Conservation (phyloP, 2,113 vertebrate genomes). For the Chaenocephalus aceratus region DNA sequence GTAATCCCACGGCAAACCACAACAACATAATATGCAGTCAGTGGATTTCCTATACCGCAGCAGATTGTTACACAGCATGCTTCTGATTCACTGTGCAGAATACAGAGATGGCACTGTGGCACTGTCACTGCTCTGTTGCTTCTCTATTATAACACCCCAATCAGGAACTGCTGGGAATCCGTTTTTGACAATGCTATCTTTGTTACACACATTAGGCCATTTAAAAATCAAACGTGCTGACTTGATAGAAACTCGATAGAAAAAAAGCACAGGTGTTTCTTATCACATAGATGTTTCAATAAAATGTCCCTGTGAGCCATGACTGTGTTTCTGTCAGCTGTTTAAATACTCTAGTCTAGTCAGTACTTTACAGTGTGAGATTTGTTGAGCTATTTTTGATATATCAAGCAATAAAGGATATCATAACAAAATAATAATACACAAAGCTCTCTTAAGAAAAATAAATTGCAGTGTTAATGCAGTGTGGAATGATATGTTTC, state of each 20-base stretch:
- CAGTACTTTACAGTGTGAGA: background rate
- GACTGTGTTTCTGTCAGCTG: background rate
- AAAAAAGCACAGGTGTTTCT: slow-evolving; percentile 12
- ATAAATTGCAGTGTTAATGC: background rate
- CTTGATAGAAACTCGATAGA: background rate
- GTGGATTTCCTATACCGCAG: slow-evolving; percentile 18
- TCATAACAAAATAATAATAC: background rate
- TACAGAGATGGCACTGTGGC: slow-evolving; percentile 11
- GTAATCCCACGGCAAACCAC: slow-evolving; percentile 23
- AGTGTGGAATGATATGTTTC: slow-evolving; percentile 4
- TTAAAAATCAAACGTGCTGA: background rate
- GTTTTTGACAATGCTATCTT: slow-evolving; percentile 12
- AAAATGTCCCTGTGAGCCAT: background rate
- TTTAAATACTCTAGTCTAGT: background rate
- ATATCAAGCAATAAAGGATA: background rate
- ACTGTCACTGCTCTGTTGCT: slow-evolving; percentile 7
- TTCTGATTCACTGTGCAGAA: slow-evolving; percentile 26
- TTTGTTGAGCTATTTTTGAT: background rate
- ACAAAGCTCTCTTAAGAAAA: background rate
- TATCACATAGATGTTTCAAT: background rate
- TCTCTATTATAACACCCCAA: slow-evolving; percentile 1
- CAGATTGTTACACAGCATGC: slow-evolving; percentile 51
- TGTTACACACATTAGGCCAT: slow-evolving; percentile 1
- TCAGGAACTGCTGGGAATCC: slow-evolving; percentile 11
- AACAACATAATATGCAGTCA: slow-evolving; percentile 18